phyloP scores from a whole-genome alignment of 2,888 invertebrate species.

The Hirtodrosophila confusa region DNA sequence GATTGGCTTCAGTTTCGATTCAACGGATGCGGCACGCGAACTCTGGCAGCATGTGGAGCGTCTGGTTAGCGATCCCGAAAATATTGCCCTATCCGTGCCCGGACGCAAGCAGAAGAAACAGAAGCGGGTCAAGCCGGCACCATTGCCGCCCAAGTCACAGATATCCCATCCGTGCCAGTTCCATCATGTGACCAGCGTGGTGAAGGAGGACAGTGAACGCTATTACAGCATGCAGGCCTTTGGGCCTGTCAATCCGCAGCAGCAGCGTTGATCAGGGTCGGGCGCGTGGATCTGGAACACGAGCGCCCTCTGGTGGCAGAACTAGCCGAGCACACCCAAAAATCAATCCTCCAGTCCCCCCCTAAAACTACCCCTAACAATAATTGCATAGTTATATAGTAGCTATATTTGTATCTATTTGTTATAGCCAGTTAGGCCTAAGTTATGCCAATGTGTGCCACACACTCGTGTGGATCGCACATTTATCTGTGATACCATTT shows the following conservation, averaged over 20 bases:
- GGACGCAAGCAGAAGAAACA: conserved; percentile 86
- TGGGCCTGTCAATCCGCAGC: conserved; percentile 82
- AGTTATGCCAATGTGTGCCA: conserved; percentile 61
- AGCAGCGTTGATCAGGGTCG: conserved; percentile 80
- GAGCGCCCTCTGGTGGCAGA: conserved; percentile 77
- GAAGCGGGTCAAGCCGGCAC: conserved; percentile 86
- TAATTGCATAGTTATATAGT: conserved; percentile 21
- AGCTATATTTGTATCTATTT: conserved; percentile 38
- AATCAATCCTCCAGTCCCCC: conserved; percentile 39
- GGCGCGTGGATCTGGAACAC: conserved; percentile 78
- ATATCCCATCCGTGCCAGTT: conserved; percentile 94
- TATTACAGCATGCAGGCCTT: conserved; percentile 89
- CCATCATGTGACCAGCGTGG: conserved; percentile 92
- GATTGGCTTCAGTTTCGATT: conserved; percentile 92
- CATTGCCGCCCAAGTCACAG: conserved; percentile 90
- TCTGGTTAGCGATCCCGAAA: conserved; percentile 90
- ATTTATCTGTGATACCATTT: conserved; percentile 75
- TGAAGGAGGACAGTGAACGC: conserved; percentile 87
- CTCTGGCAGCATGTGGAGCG: conserved; percentile 89
- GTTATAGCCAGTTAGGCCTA: conserved; percentile 61
- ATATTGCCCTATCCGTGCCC: conserved; percentile 90
- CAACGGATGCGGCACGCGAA: conserved; percentile 88
- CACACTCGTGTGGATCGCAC: conserved; percentile 46
- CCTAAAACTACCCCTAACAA: conserved; percentile 6
- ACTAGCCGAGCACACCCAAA: conserved; percentile 37